Evolutionary conservation across 2,888 invertebrate species (phyloP).

Genomic region (Cerceris ruficornis): DNA sequence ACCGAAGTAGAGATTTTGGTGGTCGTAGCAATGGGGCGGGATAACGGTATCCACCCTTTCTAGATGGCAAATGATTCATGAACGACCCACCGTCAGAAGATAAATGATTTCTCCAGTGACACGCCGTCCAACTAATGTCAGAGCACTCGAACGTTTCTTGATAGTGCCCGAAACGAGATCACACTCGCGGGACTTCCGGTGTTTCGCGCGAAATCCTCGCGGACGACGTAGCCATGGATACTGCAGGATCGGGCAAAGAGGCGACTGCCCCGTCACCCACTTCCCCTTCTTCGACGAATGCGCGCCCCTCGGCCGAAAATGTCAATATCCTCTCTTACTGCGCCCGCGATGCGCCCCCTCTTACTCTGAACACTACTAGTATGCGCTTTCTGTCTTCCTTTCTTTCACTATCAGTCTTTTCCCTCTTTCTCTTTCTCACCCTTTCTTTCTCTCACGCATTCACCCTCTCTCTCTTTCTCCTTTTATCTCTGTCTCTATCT

Average conservation of each 20-base stretch:
- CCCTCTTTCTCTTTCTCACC: constrained; percentile 32
- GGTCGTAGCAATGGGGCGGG: constrained; percentile 41
- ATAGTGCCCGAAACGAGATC: constrained; percentile 29
- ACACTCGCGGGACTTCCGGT: constrained; percentile 56
- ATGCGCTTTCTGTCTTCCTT: constrained; percentile 52
- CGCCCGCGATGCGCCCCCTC: constrained; percentile 73
- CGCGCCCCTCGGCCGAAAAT: constrained; percentile 79
- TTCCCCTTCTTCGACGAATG: constrained; percentile 69
- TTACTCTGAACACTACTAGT: constrained; percentile 48
- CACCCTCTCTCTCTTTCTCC: constrained; percentile 47
- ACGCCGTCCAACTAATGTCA: constrained; percentile 15
- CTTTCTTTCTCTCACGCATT: constrained; percentile 39
- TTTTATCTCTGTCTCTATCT: constrained; percentile 2
- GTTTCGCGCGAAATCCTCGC: constrained; percentile 70
- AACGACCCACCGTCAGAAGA: constrained; percentile 48
- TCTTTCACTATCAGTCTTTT: constrained; percentile 22
- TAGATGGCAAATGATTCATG: constrained; percentile 37
- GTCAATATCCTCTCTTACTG: constrained; percentile 79
- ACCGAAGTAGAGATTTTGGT: constrained; percentile 30
- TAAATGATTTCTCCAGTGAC: constrained; percentile 10
- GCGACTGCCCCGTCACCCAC: constrained; percentile 70
- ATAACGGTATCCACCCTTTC: constrained; percentile 61
- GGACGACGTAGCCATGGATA: constrained; percentile 73
- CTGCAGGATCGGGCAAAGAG: constrained; percentile 72
- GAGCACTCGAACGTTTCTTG: constrained; percentile 23